Evolutionary conservation across 1,140 invertebrate genomes (phyloP), one percentile per base, ranked within the genome.

Genomic region (Drosophila willistoni): DNA sequence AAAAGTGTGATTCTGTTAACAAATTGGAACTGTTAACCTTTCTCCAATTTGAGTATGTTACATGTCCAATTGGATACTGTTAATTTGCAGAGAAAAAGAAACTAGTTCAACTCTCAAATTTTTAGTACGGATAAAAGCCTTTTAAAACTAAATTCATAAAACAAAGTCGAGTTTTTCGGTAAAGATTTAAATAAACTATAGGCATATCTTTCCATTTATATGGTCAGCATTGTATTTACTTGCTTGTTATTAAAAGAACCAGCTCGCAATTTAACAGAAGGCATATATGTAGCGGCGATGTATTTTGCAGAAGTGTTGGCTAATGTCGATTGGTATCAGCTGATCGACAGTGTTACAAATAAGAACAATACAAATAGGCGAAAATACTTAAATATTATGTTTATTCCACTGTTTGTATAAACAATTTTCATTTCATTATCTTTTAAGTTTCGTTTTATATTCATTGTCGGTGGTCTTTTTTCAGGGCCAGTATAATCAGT

Each of bases 371-470:
- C 19, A 22, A 51, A 17, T 12, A 51, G 44, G 17, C 44, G 44
- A 51, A 12, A 51, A 12, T 51, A 51, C 44, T 51, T 22, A 51
- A 51, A 51, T 22, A 51, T 51, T 51, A 51, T 51, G 44, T 51
- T 51, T 51, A 12, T 51, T 9, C 44, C 44, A 9, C 44, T 51
- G 44, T 51, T 17, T 51, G 44, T 51, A 51, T 22, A 51, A 51
- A 22, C 44, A 51, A 22, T 51, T 51, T 51, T 12, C 9, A 10
- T 22, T 12, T 51, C 22, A n/a, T 10, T 3, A 14, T 22, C 9
- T 51, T 22, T 51, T 47, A 47, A 47, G 44, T 51, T 51, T 22
- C 44, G 17, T 51, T 51, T 51, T 22, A 51, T 19, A 51, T 51
- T 6, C 7, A 51, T 51, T 51, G 44, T 22, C 44, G 17, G 44